Evolutionary conservation across 2,888 invertebrate genomes (phyloP).

Genomic region (Dolichomitus sp.): DNA sequence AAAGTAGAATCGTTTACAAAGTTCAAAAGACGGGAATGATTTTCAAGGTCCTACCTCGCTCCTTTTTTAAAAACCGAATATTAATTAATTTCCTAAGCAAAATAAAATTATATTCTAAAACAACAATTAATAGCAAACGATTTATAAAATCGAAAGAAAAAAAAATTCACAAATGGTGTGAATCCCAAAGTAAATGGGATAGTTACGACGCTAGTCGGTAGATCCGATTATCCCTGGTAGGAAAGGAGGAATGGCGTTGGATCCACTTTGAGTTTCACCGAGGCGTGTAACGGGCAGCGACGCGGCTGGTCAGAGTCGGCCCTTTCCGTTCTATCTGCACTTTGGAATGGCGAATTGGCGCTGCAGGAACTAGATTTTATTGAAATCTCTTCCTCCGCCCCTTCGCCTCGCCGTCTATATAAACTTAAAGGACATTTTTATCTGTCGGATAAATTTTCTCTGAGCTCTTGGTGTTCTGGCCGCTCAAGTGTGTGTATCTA

Average conservation of each 20-base stretch:
- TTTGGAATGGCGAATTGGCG: slow-evolving; percentile 27
- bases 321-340: slow-evolving; percentile 6
- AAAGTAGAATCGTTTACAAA: too few species aligned
- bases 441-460: slow-evolving; percentile 83
- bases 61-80: too few species aligned
- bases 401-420: slow-evolving; percentile 68
- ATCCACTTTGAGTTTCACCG: slow-evolving; percentile 80
- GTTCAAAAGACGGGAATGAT: too few species aligned
- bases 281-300: slow-evolving; percentile 77
- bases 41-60: too few species aligned
- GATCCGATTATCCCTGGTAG: background rate
- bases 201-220: background rate
- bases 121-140: too few species aligned
- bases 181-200: background rate
- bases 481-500: slow-evolving; percentile 39
- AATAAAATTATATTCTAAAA: too few species aligned
- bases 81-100: too few species aligned
- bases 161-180: background rate
- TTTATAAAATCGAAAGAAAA: background rate
- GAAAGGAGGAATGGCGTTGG: slow-evolving; percentile 22
- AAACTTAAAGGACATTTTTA: slow-evolving; percentile 84
- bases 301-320: slow-evolving; percentile 3
- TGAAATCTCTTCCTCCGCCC: slow-evolving; percentile 78
- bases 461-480: slow-evolving; percentile 66
- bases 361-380: slow-evolving; percentile 75